These are phyloP conservation scores for Leucopternis melanops DNA, from an alignment of 2,113 vertebrate species.

Conservation along the genomic window DNA sequence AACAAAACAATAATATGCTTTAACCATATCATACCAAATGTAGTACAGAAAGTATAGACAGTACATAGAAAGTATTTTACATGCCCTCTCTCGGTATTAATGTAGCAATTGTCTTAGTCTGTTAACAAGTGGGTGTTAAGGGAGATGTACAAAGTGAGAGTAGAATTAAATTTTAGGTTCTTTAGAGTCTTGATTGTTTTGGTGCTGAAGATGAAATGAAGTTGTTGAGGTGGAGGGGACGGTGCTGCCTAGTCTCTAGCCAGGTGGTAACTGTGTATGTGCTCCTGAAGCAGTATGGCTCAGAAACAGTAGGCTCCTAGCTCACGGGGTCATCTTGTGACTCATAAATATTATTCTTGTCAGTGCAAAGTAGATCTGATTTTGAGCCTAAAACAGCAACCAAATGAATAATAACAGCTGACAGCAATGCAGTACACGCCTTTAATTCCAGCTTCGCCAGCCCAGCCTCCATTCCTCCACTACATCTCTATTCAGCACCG, in stretches of 20 bases:
- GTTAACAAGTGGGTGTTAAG: not conserved
- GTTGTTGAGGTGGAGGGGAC: not conserved
- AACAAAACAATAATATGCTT: not conserved
- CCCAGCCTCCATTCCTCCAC: not conserved
- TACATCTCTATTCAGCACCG: too few species aligned
- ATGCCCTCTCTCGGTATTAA: not conserved
- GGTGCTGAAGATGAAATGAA: not conserved
- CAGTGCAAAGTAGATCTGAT: not conserved
- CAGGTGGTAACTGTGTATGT: accelerated
- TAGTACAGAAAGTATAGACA: not conserved
- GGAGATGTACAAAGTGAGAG: too few species aligned
- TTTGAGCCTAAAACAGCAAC: not conserved
- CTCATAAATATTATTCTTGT: conserved; percentile 24
- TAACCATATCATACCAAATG: not conserved
- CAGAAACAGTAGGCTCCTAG: not conserved
- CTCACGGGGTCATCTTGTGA: not conserved
- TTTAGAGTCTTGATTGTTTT: not conserved
- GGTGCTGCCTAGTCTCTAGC: not conserved
- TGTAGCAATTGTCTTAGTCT: not conserved
- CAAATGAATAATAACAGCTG: conserved; percentile 15
- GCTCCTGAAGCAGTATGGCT: not conserved
- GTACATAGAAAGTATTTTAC: not conserved
- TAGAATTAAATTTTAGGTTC: not conserved
- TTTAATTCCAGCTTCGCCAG: not conserved
- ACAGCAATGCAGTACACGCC: not conserved